Conservation (phyloP, 2,797 vertebrate genomes). For the Pseudochirops cupreus region DNA sequence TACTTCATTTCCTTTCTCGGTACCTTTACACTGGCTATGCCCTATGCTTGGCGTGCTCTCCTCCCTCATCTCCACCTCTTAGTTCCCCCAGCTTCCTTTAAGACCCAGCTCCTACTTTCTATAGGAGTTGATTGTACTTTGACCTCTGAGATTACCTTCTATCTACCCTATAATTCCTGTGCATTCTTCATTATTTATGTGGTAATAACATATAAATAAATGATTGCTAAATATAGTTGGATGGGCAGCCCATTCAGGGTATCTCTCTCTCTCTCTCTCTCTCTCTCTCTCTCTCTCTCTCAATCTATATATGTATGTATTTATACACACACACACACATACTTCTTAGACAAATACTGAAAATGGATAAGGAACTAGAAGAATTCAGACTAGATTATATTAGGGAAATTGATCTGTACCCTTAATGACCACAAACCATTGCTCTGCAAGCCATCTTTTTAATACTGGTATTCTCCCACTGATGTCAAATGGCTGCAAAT, state of each 20-base stretch:
- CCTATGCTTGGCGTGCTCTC: neutral
- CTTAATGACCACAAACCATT: neutral
- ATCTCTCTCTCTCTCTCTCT: neutral
- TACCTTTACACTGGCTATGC: neutral
- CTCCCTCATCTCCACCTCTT: neutral
- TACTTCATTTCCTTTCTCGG: neutral
- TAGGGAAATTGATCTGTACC: neutral
- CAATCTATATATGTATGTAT: neutral
- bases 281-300: too few relatives aligned
- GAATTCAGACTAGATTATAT: neutral
- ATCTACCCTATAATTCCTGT: neutral
- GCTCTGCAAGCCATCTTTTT: neutral
- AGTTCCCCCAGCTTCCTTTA: neutral
- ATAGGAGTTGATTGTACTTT: neutral
- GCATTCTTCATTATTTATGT: neutral
- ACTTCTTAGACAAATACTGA: neutral
- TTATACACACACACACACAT: neutral
- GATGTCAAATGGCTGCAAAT: neutral
- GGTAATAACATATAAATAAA: neutral
- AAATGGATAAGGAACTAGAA: neutral
- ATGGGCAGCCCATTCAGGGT: neutral
- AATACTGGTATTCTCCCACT: neutral
- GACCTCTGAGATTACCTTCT: too few relatives aligned
- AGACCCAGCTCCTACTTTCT: neutral
- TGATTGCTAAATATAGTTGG: neutral